phyloP scores from a whole-genome alignment of 2,113 vertebrate species.

The Cyprinodon brontotheroides region DNA sequence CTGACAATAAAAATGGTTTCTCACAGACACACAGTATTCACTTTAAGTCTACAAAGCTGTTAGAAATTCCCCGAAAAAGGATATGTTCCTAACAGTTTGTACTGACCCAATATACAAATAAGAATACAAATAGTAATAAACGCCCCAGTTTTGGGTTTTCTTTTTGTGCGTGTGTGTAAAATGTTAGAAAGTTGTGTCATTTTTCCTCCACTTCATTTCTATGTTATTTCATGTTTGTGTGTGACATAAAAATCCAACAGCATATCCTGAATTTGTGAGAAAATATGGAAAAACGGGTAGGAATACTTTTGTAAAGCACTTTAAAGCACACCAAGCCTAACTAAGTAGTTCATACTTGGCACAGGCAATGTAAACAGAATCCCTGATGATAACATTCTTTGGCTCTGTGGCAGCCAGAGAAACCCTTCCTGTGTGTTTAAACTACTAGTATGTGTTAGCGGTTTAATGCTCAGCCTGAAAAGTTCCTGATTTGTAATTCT shows the following conservation, averaged over 20 bases:
- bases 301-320: not conserved
- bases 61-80: not conserved
- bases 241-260: not conserved
- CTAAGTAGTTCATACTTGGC: constrained; percentile 13
- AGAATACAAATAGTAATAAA: no score
- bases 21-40: no score
- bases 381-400: constrained; percentile 23
- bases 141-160: no score
- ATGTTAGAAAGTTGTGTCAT: not conserved
- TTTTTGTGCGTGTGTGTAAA: not conserved
- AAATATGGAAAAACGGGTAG: not conserved
- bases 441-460: constrained; percentile 1
- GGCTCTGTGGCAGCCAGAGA: not conserved
- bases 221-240: not conserved
- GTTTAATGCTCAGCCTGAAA: constrained; percentile 10
- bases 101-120: not conserved
- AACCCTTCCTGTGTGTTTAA: not conserved
- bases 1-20: no score
- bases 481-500: not conserved
- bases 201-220: not conserved
- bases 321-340: not conserved
- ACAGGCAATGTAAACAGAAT: constrained; percentile 24
- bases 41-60: not conserved
- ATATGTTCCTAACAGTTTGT: not conserved
- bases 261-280: not conserved